phyloP scores from a whole-genome alignment of 2,888 invertebrate genomes.

The Craniophora ligustri region DNA sequence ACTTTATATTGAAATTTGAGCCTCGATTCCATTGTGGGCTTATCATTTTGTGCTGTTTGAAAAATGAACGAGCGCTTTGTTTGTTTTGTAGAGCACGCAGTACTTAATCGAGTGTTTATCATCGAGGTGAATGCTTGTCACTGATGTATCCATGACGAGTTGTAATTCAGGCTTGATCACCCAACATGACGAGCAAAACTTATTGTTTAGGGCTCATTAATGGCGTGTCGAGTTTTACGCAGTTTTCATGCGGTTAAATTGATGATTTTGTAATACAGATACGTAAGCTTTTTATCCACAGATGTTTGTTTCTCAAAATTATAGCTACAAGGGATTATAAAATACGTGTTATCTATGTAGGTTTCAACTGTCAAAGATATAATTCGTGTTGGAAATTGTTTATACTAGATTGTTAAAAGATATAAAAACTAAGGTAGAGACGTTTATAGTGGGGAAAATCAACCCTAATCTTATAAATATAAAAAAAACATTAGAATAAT shows the following conservation, averaged over 20 bases:
- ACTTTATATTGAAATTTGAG: not conserved
- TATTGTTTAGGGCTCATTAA: slow-evolving; percentile 47
- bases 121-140: slow-evolving; percentile 50
- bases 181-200: slow-evolving; percentile 43
- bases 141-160: slow-evolving; percentile 35
- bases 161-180: slow-evolving; percentile 35
- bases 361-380: no score
- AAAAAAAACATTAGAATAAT: no score
- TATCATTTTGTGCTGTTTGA: slow-evolving; percentile 14
- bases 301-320: no score
- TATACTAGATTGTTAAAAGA: no score
- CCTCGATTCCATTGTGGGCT: not conserved
- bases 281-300: not conserved
- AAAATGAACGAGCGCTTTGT: slow-evolving; percentile 35
- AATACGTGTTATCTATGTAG: no score
- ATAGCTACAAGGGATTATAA: no score
- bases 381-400: no score
- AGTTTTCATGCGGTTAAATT: slow-evolving; percentile 26
- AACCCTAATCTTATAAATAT: no score
- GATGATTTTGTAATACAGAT: slow-evolving; percentile 21
- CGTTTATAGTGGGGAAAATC: no score
- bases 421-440: no score
- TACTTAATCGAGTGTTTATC: slow-evolving; percentile 55
- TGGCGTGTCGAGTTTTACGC: slow-evolving; percentile 31
- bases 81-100: slow-evolving; percentile 27